Conservation (phyloP, 2,888 invertebrate genomes). For the Liodrosophila aerea region DNA sequence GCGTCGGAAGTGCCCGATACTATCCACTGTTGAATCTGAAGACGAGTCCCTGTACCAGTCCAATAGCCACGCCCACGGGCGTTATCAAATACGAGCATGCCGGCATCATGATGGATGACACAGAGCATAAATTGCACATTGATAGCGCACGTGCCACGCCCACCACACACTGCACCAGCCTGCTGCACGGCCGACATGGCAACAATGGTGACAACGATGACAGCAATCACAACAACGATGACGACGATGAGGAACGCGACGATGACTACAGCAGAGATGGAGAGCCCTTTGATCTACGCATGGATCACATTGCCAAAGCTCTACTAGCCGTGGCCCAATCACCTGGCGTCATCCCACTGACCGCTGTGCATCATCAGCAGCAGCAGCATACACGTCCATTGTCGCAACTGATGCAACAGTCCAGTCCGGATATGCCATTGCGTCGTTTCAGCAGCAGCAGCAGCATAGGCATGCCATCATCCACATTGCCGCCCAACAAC, state of each 20-base stretch:
- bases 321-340: slow-evolving; percentile 60
- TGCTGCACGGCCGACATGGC: no score
- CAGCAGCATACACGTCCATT: slow-evolving; percentile 79
- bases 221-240: slow-evolving; percentile 46
- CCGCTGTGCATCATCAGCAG: slow-evolving; percentile 12
- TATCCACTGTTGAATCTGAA: slow-evolving; percentile 70
- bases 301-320: slow-evolving; percentile 74
- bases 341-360: slow-evolving; percentile 27
- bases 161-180: slow-evolving; percentile 44
- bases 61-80: slow-evolving; percentile 56
- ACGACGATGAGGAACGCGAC: slow-evolving; percentile 59
- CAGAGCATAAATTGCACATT: slow-evolving; percentile 58
- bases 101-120: slow-evolving; percentile 54
- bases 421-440: slow-evolving; percentile 60
- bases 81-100: slow-evolving; percentile 78
- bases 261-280: slow-evolving; percentile 40
- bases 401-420: slow-evolving; percentile 74
- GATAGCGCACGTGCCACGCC: slow-evolving; percentile 67
- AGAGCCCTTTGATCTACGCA: slow-evolving; percentile 81
- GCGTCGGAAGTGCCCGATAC: slow-evolving; percentile 22
- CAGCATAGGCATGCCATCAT: slow-evolving; percentile 32
- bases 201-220: slow-evolving; percentile 54
- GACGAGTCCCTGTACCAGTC: slow-evolving; percentile 79
- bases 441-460: slow-evolving; percentile 76
- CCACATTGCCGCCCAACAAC: slow-evolving; percentile 59